Evolutionary conservation across 2,888 invertebrate species (phyloP).

Genomic region (Sarcophaga rosellei): DNA sequence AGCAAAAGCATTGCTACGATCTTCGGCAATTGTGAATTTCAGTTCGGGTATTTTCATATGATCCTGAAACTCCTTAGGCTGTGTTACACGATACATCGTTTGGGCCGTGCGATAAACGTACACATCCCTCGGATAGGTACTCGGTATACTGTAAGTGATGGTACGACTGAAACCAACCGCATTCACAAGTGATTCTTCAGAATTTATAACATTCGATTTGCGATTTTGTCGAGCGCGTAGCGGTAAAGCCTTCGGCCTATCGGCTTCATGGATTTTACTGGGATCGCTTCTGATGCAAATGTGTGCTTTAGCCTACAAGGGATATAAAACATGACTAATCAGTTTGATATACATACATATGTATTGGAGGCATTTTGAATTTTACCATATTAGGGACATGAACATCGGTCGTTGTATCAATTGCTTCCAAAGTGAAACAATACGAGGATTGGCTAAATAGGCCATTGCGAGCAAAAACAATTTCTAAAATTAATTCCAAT

Average conservation of each 20-base stretch:
- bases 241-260: slow-evolving; percentile 77
- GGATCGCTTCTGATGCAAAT: slow-evolving; percentile 80
- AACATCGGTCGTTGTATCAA: slow-evolving; percentile 82
- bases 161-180: slow-evolving; percentile 65
- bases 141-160: slow-evolving; percentile 67
- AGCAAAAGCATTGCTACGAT: slow-evolving; percentile 82
- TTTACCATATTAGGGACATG: slow-evolving; percentile 71
- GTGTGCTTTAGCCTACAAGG: slow-evolving; percentile 75
- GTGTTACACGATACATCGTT: slow-evolving; percentile 81
- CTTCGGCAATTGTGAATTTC: slow-evolving; percentile 76
- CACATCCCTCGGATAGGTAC: slow-evolving; percentile 77
- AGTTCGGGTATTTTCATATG: slow-evolving; percentile 73
- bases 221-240: slow-evolving; percentile 73
- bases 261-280: slow-evolving; percentile 76
- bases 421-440: slow-evolving; percentile 82
- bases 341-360: too few species aligned
- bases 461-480: slow-evolving; percentile 77
- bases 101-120: slow-evolving; percentile 81
- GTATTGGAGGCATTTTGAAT: slow-evolving; percentile 11
- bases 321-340: neutral
- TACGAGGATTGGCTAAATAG: slow-evolving; percentile 80
- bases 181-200: slow-evolving; percentile 71
- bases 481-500: slow-evolving; percentile 71
- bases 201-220: slow-evolving; percentile 73
- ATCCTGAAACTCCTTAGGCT: slow-evolving; percentile 79